Evolutionary conservation across 2,797 vertebrate species (phyloP).

Genomic region (Cheirogaleus major): DNA sequence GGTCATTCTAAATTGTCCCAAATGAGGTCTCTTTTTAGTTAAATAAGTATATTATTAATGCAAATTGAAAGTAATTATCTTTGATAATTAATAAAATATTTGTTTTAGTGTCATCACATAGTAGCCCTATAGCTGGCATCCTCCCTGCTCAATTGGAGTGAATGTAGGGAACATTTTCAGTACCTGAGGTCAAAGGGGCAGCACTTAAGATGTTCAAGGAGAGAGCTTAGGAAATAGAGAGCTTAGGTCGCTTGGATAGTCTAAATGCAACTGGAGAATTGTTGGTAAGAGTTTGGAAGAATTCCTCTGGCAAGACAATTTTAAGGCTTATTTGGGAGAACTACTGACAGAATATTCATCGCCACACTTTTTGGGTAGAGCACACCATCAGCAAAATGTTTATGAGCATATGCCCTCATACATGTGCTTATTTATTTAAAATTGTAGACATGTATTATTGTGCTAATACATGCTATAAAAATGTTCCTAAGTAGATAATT

Average conservation of each 20-base stretch:
- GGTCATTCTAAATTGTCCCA: slow-evolving; percentile 25
- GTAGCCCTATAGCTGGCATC: not conserved
- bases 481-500: not conserved
- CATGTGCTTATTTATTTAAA: slow-evolving; percentile 25
- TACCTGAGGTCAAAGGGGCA: not conserved
- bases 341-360: not conserved
- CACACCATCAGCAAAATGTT: not conserved
- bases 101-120: not conserved
- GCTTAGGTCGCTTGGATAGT: not conserved
- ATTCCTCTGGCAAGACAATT: not conserved
- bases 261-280: not conserved
- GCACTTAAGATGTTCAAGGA: slow-evolving; percentile 41
- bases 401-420: not conserved
- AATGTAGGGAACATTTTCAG: slow-evolving; percentile 10
- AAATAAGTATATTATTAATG: slow-evolving; percentile 23
- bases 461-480: slow-evolving; percentile 11
- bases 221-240: slow-evolving; percentile 38
- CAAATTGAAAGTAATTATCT: slow-evolving; percentile 49
- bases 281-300: slow-evolving; percentile 5
- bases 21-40: slow-evolving; percentile 25
- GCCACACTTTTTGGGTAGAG: not conserved
- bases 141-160: not conserved
- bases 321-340: slow-evolving; percentile 36
- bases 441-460: not conserved
- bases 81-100: slow-evolving; percentile 41